Base-by-base conservation (phyloP, 2,113 vertebrate genomes). In the Xenopus borealis region DNA sequence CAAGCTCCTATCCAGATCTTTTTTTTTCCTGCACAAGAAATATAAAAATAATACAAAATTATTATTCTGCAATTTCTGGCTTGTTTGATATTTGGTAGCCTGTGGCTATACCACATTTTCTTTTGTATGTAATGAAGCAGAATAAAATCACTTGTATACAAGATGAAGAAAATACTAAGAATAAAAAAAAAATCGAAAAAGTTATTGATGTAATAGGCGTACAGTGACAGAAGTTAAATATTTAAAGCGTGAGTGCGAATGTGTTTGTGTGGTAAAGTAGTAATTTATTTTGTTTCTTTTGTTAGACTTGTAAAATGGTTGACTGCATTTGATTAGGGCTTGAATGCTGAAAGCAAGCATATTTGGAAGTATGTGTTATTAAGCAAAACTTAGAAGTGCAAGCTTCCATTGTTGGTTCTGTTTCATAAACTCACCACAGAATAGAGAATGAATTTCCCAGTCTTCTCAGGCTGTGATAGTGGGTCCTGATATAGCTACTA, bases 31-130 rank as follows among this genome's bases (percentile, higher is more conserved):
- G 78, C 87, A 84, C 72, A 89, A 87, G 81, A 89, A 89, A 91
- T 80, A 18, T 58, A 57, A 44, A 82, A 84, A 90, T 91, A 85
- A 73, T 55, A 86, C 87, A 84, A 59, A 86, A 91, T 92, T 90
- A 82, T 81, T 86, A 84, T 87, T 83, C 83, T 87, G 81, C 81
- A 82, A 62, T 78, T 84, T 87, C 80, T 74, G 81, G 71, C 85
- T 83, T 79, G 80, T 84, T 82, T 78, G 78, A 66, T 87, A 84
- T 77, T 74, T 83, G 84, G 83, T 84, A 78, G 88, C 89, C 89
- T 80, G 82, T 86, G 88, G 87, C 86, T 79, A 82, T 81, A 82
- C 75, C 79, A 12, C 78, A 81, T 85, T 82, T 81, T 85, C 81
- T 85, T 83, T 82, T 80, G 84, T 82, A 59, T 73, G 63, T 84